Base-by-base conservation (phyloP, 1,140 invertebrate genomes). In the Pogonomyrmex californicus region DNA sequence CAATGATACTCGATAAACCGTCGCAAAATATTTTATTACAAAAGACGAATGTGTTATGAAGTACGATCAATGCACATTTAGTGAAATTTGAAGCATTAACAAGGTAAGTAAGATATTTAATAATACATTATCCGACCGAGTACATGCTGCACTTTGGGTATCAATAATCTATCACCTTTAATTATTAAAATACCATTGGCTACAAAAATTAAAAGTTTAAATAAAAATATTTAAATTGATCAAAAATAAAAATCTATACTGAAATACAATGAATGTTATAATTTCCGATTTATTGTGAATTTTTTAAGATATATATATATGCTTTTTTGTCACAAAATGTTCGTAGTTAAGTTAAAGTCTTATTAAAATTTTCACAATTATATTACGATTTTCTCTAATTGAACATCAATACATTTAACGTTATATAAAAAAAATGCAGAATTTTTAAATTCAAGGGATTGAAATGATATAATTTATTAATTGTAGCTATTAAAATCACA, bases 71-170 rank as follows among this genome's bases (percentile, higher is more conserved):
- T 54, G 12, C 12, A 47, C 9, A 30, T 75, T 73, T 82, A 47
- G 2, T 36, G 23, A 44, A 14, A 81, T 81, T 44, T 49, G 79
- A 83, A 83, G 79, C 54, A 10, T 49, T 71, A 36, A 62, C 7
- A 60, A 83, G 79, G 79, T 83, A 83, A 83, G 79, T 83, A 82
- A 73, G 17, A 82, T 82, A 73, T 75, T 62, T 38, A 38, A 60
- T 58, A 23, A 47, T 44, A 58, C 3, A 33, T 23, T 36, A 51
- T 30, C 4, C 9, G 12, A 44, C 38, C 23, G 30, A 58, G 33
- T 47, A 49, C 17, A 33, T 17, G 14, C n/a, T 66, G 14, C 12
- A 66, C 1, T 51, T 2, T 36, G 3, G 5, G 5, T 23, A 71
- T 54, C 10, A 4, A n/a, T 62, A 56, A 60, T 75, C 6, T 10